A percentile compares a stretch with the other conserved stretches of the same genome.
Evolutionary conservation across 2,797 vertebrate genomes (phyloP).

Genomic region (Merluccius polli): DNA sequence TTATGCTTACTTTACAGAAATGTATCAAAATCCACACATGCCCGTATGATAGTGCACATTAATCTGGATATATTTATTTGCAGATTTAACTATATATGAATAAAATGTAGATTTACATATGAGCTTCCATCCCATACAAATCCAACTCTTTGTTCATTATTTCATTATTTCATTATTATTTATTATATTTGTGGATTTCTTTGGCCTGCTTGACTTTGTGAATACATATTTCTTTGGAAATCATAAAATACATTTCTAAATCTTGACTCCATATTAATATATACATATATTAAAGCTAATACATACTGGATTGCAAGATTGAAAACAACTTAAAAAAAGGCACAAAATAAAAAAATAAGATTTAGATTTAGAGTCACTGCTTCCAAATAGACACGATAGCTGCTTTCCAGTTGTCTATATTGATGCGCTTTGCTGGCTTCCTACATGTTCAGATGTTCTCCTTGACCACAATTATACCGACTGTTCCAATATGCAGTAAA

Average conservation of each 20-base stretch:
- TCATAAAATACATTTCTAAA: not conserved
- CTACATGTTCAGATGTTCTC: not conserved
- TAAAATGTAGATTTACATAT: not conserved
- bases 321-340: not conserved
- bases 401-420: not conserved
- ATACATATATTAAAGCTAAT: not conserved
- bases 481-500: not conserved
- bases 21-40: not conserved
- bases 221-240: not conserved
- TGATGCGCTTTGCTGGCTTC: not conserved
- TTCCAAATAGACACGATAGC: not conserved
- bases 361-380: not conserved
- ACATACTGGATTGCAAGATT: constrained; percentile 2
- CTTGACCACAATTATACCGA: not conserved
- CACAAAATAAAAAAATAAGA: not conserved
- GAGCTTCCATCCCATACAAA: not conserved
- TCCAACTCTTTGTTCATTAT: not conserved
- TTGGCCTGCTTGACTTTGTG: constrained; percentile 2
- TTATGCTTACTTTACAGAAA: not conserved
- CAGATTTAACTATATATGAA: not conserved
- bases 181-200: not conserved
- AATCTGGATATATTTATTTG: not conserved
- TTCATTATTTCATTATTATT: not conserved
- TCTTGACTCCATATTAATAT: not conserved
- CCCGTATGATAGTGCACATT: not conserved